A percentile compares a stretch with the other conserved stretches of the same genome.
Conservation (phyloP, 2,888 invertebrate species). For the Agonopterix heracliana region DNA sequence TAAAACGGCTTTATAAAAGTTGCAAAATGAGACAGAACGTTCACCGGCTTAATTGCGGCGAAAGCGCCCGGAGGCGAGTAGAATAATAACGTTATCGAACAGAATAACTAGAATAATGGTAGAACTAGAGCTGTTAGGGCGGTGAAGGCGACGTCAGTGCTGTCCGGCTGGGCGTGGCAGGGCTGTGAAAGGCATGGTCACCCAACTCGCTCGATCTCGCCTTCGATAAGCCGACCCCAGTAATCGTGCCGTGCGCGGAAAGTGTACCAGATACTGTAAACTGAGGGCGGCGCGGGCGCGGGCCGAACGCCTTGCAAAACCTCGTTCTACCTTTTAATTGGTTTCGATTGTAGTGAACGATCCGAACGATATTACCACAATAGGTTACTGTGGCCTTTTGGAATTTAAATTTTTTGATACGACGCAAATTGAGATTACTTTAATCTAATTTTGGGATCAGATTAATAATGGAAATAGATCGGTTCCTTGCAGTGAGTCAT, state of each 20-base stretch:
- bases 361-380: conserved; percentile 33
- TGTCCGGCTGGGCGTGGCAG: conserved; percentile 42
- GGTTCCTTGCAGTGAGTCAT: conserved; percentile 29
- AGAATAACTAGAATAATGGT: conserved; percentile 15
- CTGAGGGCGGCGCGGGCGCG: conserved; percentile 13
- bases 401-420: conserved; percentile 9
- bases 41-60: conserved; percentile 24
- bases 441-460: neutral
- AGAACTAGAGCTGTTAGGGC: conserved; percentile 34
- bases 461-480: neutral
- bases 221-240: conserved; percentile 41
- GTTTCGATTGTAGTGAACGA: conserved; percentile 33
- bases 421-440: neutral
- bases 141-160: conserved; percentile 35
- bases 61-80: conserved; percentile 28
- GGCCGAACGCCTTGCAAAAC: conserved; percentile 29
- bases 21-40: conserved; percentile 17
- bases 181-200: conserved; percentile 24
- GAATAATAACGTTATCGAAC: conserved; percentile 19
- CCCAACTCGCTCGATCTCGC: conserved; percentile 48
- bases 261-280: conserved; percentile 22
- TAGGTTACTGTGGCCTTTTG: conserved; percentile 36
- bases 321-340: conserved; percentile 46
- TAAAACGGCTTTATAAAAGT: conserved; percentile 12
- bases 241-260: conserved; percentile 26